Conservation (phyloP, 1,140 invertebrate species). For the Drosophila bocqueti region DNA sequence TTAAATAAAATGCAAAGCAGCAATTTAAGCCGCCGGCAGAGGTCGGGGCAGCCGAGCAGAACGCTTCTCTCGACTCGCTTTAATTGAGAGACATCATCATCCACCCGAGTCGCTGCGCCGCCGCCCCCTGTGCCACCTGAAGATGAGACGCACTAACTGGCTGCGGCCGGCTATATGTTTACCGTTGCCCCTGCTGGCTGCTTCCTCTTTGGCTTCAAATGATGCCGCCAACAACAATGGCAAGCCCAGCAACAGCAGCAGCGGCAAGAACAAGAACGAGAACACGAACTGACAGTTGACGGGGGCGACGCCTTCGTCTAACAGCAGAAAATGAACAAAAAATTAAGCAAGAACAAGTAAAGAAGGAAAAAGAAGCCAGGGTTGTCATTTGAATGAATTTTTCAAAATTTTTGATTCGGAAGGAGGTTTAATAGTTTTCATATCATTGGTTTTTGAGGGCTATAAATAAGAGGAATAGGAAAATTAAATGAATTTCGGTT, state of each 20-base stretch:
- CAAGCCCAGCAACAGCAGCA: constrained; percentile 6
- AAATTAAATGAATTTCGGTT: background rate
- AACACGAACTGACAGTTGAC: constrained; percentile 57
- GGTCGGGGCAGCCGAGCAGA: constrained; percentile 64
- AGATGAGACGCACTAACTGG: constrained; percentile 64
- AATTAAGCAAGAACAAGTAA: background rate
- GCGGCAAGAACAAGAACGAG: constrained; percentile 42
- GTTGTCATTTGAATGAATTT: background rate
- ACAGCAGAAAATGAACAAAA: constrained; percentile 29
- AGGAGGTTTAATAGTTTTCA: background rate
- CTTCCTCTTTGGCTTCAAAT: constrained; percentile 43
- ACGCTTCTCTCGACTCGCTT: constrained; percentile 52
- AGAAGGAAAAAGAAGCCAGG: background rate
- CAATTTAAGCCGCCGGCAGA: constrained; percentile 57
- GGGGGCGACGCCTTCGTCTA: constrained; percentile 71
- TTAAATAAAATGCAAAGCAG: constrained; percentile 76
- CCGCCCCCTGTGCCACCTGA: constrained; percentile 13
- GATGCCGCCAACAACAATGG: constrained; percentile 57
- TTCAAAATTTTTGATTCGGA: background rate
- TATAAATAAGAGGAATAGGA: background rate
- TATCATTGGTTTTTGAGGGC: background rate
- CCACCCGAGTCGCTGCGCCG: background rate
- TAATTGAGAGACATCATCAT: constrained; percentile 58
- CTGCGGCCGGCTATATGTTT: constrained; percentile 55
- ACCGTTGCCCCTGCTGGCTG: constrained; percentile 57